Conservation (phyloP, 2,113 vertebrate species). For the Microtus oregoni region DNA sequence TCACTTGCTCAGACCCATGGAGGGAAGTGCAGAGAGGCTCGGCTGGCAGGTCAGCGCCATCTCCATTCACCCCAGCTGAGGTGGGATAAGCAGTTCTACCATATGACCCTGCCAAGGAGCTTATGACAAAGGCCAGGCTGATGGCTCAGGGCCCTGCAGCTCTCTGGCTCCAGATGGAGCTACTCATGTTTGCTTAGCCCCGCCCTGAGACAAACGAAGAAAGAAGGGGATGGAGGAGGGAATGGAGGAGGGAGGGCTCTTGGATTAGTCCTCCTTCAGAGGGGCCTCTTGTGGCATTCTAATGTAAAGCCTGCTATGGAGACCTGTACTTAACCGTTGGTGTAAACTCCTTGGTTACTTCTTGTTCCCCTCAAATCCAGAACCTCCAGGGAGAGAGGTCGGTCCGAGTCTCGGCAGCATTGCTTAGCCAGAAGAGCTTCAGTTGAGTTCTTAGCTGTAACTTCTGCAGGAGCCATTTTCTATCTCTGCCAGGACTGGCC, state of each 20-base stretch:
- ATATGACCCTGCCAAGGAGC: slow-evolving; percentile 28
- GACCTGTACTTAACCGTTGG: background rate
- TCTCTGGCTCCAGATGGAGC: background rate
- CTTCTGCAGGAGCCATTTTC: background rate
- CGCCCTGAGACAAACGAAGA: background rate
- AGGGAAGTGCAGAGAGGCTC: background rate
- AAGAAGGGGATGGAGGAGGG: background rate
- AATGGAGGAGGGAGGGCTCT: background rate
- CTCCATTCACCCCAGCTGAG: slow-evolving; percentile 5
- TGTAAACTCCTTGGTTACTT: background rate
- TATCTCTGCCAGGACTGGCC: rapidly evolving
- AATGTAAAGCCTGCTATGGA: background rate
- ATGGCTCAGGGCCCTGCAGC: background rate
- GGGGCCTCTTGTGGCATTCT: background rate
- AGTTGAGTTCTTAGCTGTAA: background rate
- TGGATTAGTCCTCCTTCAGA: background rate
- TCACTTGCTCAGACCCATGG: slow-evolving; percentile 51
- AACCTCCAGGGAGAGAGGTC: background rate
- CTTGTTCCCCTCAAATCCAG: background rate
- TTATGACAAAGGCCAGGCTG: slow-evolving; percentile 57
- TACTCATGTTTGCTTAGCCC: background rate
- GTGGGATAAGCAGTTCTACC: background rate
- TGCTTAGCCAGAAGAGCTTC: background rate
- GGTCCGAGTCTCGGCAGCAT: background rate
- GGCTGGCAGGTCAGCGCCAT: background rate